phyloP scores from a whole-genome alignment of 53 echinoderm and acorn worm genomes.

The Echinometra lucunter region DNA sequence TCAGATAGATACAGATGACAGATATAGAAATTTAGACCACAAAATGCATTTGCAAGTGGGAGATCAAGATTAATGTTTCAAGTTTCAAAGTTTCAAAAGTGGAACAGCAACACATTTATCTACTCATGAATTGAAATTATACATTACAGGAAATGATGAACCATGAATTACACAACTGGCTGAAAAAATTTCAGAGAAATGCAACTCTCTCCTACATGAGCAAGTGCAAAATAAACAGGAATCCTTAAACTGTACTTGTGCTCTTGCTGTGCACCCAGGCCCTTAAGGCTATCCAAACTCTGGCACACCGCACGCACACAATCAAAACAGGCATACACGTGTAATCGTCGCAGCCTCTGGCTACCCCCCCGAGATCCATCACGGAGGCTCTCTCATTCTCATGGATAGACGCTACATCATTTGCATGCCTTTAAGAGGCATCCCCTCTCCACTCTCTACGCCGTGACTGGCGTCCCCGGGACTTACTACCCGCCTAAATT shows the following conservation, averaged over 20 bases:
- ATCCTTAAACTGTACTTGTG: constrained; percentile 30
- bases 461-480: constrained; percentile 59
- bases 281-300: neutral
- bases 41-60: neutral
- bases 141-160: neutral
- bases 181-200: constrained; percentile 3
- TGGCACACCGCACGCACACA: constrained; percentile 17
- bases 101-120: neutral
- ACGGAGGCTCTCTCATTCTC: constrained; percentile 33
- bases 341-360: constrained; percentile 49
- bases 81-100: neutral
- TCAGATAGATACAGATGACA: neutral
- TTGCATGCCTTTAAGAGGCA: constrained; percentile 62
- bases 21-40: neutral
- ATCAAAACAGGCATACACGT: constrained; percentile 57
- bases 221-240: constrained; percentile 13
- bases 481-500: constrained; percentile 63
- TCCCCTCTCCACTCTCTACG: neutral
- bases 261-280: constrained; percentile 9
- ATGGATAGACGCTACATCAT: constrained; percentile 61
- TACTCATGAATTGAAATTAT: neutral
- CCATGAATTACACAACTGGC: constrained; percentile 14
- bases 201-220: constrained; percentile 20
- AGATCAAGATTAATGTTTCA: neutral
- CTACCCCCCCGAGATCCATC: constrained; percentile 5